phyloP scores from a whole-genome alignment of 2,797 vertebrate genomes.

The Tenualosa ilisha region DNA sequence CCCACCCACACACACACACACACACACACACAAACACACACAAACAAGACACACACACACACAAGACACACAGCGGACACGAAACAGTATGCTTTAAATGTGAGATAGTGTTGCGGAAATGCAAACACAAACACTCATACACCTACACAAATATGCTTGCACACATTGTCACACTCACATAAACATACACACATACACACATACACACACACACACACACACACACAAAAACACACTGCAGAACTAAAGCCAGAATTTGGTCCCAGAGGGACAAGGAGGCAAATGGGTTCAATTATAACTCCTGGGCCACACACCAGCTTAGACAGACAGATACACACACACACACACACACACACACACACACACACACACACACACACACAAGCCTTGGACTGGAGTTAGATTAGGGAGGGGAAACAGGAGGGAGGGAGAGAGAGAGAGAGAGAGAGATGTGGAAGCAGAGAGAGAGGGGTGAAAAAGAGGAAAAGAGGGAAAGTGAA shows the following conservation, averaged over 20 bases:
- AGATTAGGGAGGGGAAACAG: not conserved
- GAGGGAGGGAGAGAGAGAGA: not conserved
- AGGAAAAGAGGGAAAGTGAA: not conserved
- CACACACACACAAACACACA: not conserved
- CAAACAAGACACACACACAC: not conserved
- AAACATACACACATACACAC: not conserved
- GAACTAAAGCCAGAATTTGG: conserved; percentile 65
- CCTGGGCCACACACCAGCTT: conserved; percentile 67
- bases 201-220: not conserved
- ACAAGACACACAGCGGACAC: not conserved
- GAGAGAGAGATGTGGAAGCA: not conserved
- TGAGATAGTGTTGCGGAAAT: no score
- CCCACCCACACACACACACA: no score
- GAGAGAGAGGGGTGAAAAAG: not conserved
- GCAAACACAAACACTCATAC: not conserved
- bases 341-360: conserved; percentile 41
- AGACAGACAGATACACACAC: conserved; percentile 57
- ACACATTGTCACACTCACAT: not conserved
- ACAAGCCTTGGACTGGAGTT: conserved; percentile 5
- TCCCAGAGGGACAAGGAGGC: conserved; percentile 78
- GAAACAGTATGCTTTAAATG: no score
- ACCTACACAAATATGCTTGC: not conserved
- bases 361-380: conserved; percentile 32
- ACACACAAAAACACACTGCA: not conserved
- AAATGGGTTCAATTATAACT: conserved; percentile 83